Evolutionary conservation across 2,888 invertebrate species (phyloP).

Genomic region (Diabrotica balteata): DNA sequence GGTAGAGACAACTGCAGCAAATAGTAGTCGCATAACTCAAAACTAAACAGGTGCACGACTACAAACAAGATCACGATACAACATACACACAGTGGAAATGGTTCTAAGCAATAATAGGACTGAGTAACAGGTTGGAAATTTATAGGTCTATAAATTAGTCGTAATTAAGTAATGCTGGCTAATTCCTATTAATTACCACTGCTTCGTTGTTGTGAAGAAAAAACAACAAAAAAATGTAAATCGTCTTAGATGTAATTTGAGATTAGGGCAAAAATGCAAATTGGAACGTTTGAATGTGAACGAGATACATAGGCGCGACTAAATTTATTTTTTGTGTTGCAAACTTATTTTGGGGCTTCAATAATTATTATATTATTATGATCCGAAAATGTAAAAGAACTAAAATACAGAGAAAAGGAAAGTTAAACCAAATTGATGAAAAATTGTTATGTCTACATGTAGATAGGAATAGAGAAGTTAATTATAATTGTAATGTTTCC

Average conservation of each 20-base stretch:
- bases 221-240: conserved; percentile 34
- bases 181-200: conserved; percentile 35
- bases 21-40: conserved; percentile 17
- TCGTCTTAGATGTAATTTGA: conserved; percentile 35
- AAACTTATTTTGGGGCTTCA: too few relatives aligned
- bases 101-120: conserved; percentile 34
- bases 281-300: conserved; percentile 21
- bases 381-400: too few relatives aligned
- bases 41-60: conserved; percentile 26
- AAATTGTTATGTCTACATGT: too few relatives aligned
- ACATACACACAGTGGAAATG: conserved; percentile 27
- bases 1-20: not conserved
- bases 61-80: conserved; percentile 27
- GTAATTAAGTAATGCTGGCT: conserved; percentile 37
- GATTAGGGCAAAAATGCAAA: conserved; percentile 34
- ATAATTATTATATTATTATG: too few relatives aligned
- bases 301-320: conserved; percentile 2
- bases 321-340: too few relatives aligned
- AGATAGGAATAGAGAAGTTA: too few relatives aligned
- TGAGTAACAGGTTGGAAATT: conserved; percentile 40
- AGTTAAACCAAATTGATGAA: too few relatives aligned
- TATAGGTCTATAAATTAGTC: conserved; percentile 36
- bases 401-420: too few relatives aligned
- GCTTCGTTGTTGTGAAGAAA: conserved; percentile 20
- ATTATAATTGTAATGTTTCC: too few relatives aligned